Conservation (phyloP, 2,888 invertebrate genomes). For the Euproctis similis region DNA sequence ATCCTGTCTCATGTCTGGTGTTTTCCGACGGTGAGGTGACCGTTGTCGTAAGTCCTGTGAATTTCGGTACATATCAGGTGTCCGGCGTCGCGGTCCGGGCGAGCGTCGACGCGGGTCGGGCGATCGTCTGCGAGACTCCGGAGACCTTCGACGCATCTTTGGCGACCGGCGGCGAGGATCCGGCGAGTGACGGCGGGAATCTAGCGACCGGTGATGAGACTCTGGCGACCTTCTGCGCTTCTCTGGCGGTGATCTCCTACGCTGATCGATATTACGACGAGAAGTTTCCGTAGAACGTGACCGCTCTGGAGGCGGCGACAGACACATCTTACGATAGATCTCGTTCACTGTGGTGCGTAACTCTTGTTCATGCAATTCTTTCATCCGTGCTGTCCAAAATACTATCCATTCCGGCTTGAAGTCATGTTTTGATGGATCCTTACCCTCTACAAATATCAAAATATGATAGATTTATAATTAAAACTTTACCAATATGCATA, state of each 20-base stretch:
- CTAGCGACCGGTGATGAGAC: slow-evolving; percentile 3
- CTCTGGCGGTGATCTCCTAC: background rate
- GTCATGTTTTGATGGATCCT: slow-evolving; percentile 86
- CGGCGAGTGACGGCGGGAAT: slow-evolving; percentile 9
- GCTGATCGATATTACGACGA: slow-evolving; percentile 1
- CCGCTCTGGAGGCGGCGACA: slow-evolving; percentile 43
- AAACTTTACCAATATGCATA: too few species aligned
- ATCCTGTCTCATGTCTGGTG: slow-evolving; percentile 16
- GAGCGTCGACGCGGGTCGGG: slow-evolving; percentile 1
- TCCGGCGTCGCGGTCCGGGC: slow-evolving; percentile 3
- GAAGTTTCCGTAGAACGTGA: slow-evolving; percentile 8
- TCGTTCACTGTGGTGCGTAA: slow-evolving; percentile 80
- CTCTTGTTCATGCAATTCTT: slow-evolving; percentile 83
- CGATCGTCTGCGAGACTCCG: slow-evolving; percentile 2
- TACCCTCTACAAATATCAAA: slow-evolving; percentile 64
- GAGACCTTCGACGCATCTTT: slow-evolving; percentile 4
- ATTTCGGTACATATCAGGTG: slow-evolving; percentile 5
- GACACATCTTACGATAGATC: slow-evolving; percentile 78
- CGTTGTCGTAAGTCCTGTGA: background rate
- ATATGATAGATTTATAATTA: too few species aligned
- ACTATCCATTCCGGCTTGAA: slow-evolving; percentile 93
- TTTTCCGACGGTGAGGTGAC: slow-evolving; percentile 13
- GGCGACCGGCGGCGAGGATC: slow-evolving; percentile 9
- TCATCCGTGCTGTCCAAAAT: slow-evolving; percentile 89
- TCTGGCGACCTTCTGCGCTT: background rate